phyloP scores from a whole-genome alignment of 2,113 vertebrate genomes.

The Phrynosoma platyrhinos region DNA sequence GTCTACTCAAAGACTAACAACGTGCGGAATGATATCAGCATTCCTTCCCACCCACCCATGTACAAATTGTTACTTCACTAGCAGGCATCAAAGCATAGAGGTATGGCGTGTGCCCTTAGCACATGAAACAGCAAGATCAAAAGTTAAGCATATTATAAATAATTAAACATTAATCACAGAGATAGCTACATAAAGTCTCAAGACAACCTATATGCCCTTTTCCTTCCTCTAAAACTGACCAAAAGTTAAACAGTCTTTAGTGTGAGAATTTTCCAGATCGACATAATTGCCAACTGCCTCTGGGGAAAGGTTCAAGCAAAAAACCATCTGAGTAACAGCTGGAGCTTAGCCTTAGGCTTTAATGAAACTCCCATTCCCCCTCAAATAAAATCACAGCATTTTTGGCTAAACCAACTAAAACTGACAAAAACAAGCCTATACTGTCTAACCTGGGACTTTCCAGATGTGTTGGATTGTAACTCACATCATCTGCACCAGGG shows the following conservation, averaged over 20 bases:
- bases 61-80: not conserved
- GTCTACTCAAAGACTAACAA: not conserved
- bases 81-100: not conserved
- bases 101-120: not conserved
- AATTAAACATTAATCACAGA: constrained; percentile 1
- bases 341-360: not conserved
- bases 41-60: not conserved
- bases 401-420: not conserved
- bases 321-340: not conserved
- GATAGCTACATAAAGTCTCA: not conserved
- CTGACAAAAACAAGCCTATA: not conserved
- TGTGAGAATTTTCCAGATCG: not conserved
- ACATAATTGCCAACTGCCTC: not conserved
- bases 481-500: too few relatives aligned
- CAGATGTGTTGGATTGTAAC: not conserved
- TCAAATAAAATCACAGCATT: not conserved
- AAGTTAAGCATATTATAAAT: not conserved
- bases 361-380: not conserved
- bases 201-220: not conserved
- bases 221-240: not conserved
- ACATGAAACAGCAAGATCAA: not conserved
- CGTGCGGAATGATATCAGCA: not conserved
- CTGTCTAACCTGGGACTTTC: not conserved
- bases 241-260: not conserved
- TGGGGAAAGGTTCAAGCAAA: not conserved